phyloP scores from a whole-genome alignment of 1,140 invertebrate genomes.

The Tetraneura akinire region DNA sequence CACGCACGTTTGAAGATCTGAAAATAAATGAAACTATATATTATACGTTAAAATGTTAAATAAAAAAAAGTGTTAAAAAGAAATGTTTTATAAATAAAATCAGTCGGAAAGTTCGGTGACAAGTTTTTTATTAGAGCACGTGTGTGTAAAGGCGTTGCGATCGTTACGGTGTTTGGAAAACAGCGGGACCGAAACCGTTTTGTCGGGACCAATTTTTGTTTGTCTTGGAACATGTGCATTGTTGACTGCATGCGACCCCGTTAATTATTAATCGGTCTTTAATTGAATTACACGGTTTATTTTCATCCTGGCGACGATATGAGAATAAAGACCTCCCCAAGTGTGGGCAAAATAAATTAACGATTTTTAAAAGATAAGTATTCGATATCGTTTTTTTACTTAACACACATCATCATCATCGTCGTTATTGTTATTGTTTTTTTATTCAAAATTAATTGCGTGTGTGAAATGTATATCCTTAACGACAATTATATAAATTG shows the following conservation, averaged over 20 bases:
- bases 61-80: constrained; percentile 7
- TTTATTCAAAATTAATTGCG: background rate
- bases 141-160: constrained; percentile 12
- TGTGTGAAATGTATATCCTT: background rate
- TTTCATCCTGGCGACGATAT: constrained; percentile 35
- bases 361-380: background rate
- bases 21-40: constrained; percentile 5
- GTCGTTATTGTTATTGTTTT: background rate
- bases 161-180: constrained; percentile 46
- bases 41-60: background rate
- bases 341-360: constrained; percentile 23
- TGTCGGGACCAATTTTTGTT: constrained; percentile 49
- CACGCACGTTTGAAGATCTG: constrained; percentile 32
- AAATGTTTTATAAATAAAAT: constrained; percentile 46
- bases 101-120: constrained; percentile 36
- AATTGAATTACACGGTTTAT: constrained; percentile 51
- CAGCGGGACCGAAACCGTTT: constrained; percentile 49
- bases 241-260: constrained; percentile 44
- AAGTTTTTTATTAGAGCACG: constrained; percentile 45
- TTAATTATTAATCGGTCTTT: constrained; percentile 52
- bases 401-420: background rate
- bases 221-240: constrained; percentile 50
- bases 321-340: background rate
- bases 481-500: no score
- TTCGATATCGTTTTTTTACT: background rate